Percentiles rank a stretch among this genome's conserved stretches.
Evolutionary conservation across 2,888 invertebrate genomes (phyloP).

Genomic region (Liopterus haemorrhoidalis): DNA sequence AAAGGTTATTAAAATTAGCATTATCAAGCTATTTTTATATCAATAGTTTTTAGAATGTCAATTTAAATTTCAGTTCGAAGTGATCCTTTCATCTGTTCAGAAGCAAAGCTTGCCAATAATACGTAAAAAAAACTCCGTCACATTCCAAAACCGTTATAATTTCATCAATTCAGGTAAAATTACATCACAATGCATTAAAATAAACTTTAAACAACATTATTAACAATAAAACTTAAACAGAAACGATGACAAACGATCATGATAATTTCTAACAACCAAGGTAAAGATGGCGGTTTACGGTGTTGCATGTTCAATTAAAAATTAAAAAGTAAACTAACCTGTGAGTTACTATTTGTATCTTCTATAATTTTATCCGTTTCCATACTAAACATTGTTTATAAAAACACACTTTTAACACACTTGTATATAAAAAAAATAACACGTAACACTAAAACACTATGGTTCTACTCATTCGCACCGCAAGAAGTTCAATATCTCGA

Average conservation of each 20-base stretch:
- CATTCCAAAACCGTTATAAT: too few relatives aligned
- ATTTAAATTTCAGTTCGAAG: too few relatives aligned
- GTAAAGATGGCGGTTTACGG: slow-evolving; percentile 25
- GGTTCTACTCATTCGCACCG: slow-evolving; percentile 20
- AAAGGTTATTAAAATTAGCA: too few relatives aligned
- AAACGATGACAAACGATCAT: too few relatives aligned
- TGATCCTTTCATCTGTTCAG: too few relatives aligned
- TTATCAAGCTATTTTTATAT: too few relatives aligned
- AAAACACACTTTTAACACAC: slow-evolving; percentile 31
- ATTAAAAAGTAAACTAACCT: slow-evolving; percentile 46
- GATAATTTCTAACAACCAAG: slow-evolving; percentile 22
- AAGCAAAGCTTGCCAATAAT: too few relatives aligned
- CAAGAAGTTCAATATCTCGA: slow-evolving; percentile 23
- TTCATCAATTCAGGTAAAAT: too few relatives aligned
- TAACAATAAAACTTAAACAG: too few relatives aligned
- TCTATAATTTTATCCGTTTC: slow-evolving; percentile 88
- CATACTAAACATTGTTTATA: slow-evolving; percentile 71
- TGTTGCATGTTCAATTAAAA: slow-evolving; percentile 23
- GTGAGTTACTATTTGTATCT: slow-evolving; percentile 65
- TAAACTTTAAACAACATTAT: slow-evolving; percentile 19
- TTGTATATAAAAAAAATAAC: slow-evolving; percentile 23
- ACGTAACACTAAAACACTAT: slow-evolving; percentile 23
- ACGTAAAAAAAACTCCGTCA: too few relatives aligned
- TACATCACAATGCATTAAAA: too few relatives aligned
- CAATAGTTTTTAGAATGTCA: too few relatives aligned